Evolutionary conservation across 1,140 invertebrate genomes (phyloP).

Genomic region (Spodoptera frugiperda): DNA sequence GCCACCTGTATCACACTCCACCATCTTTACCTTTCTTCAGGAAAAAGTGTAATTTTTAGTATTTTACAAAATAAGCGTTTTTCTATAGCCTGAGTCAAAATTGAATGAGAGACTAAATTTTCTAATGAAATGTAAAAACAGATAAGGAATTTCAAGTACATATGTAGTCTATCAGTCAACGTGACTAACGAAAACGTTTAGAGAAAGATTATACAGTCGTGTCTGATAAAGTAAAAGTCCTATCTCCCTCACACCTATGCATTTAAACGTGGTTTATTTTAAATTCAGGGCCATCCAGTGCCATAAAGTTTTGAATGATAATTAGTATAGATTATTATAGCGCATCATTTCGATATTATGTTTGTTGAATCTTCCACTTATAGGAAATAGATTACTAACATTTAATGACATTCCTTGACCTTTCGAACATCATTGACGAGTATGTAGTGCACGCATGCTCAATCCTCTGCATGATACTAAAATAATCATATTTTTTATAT

Average conservation of each 20-base stretch:
- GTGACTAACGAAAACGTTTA: too few relatives aligned
- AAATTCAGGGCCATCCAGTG: constrained; percentile 33
- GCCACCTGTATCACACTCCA: too few relatives aligned
- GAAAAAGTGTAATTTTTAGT: too few relatives aligned
- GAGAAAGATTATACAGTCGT: background rate
- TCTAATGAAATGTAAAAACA: too few relatives aligned
- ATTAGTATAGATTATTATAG: constrained; percentile 16
- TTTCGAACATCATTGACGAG: constrained; percentile 20
- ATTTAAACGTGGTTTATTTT: constrained; percentile 21
- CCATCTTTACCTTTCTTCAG: too few relatives aligned
- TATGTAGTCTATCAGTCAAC: too few relatives aligned
- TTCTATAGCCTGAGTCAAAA: too few relatives aligned
- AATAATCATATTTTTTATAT: too few relatives aligned
- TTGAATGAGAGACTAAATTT: too few relatives aligned
- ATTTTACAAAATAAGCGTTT: too few relatives aligned
- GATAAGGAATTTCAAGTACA: too few relatives aligned
- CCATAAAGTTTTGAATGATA: constrained; percentile 28
- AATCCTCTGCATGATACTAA: too few relatives aligned
- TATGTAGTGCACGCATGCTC: background rate
- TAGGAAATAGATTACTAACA: constrained; percentile 28
- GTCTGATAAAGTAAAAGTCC: background rate
- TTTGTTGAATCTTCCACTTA: constrained; percentile 14
- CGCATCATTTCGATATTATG: constrained; percentile 28
- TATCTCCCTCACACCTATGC: constrained; percentile 14
- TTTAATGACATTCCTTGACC: constrained; percentile 25